phyloP scores from a whole-genome alignment of 2,888 invertebrate species.

The Yponomeuta malinellus region DNA sequence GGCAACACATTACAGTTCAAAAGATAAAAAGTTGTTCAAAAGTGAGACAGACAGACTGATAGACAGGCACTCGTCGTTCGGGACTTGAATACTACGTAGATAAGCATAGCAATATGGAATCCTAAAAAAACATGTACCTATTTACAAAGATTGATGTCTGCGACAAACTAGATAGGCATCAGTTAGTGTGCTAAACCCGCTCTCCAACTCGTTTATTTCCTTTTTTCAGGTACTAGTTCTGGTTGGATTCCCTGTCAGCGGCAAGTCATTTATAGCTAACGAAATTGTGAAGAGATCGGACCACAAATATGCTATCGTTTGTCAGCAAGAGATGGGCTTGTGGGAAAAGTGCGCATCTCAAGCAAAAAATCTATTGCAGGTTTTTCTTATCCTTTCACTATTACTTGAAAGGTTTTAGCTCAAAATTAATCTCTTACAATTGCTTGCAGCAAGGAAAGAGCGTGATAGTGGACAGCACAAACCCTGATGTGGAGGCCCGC shows the following conservation, averaged over 20 bases:
- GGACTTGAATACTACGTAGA: no score
- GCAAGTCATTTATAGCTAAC: slow-evolving; percentile 89
- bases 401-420: no score
- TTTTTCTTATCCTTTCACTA: slow-evolving; percentile 19
- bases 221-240: slow-evolving; percentile 80
- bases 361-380: slow-evolving; percentile 76
- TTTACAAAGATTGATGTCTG: no score
- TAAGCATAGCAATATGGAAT: no score
- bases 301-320: slow-evolving; percentile 82
- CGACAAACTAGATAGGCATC: no score
- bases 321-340: slow-evolving; percentile 87
- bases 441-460: slow-evolving; percentile 67
- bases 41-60: no score
- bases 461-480: slow-evolving; percentile 95
- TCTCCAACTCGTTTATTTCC: no score
- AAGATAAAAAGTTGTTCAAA: no score
- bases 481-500: slow-evolving; percentile 86
- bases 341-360: slow-evolving; percentile 88
- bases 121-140: no score
- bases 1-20: no score
- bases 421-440: background rate
- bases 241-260: slow-evolving; percentile 90
- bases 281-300: slow-evolving; percentile 77
- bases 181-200: no score
- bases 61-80: no score